Base-by-base conservation (phyloP, 2,888 invertebrate species). In the Dasysyrphus albostriatus region DNA sequence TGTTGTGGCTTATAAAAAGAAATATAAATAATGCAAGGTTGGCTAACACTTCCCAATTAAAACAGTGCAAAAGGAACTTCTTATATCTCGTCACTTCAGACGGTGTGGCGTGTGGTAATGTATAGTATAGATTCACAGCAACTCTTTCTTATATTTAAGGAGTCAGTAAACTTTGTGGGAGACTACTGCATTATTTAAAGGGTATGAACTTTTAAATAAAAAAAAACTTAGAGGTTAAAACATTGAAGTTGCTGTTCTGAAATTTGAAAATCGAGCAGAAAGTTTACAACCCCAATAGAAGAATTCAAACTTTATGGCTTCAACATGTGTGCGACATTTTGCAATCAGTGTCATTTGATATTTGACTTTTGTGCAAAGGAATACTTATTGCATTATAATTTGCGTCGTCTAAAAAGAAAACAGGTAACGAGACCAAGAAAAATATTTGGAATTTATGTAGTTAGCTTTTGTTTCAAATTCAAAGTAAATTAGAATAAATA, bases 131-230 rank as follows among this genome's bases (percentile, higher is more conserved):
- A 29, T 42, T 61, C 61, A 24, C 39, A 61, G 24, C 24, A n/a
- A 56, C 12, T 12, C 24, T 16, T 32, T 56, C 19, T 34, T 16
- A 61, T 42, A 14, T 42, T 14, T 5, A 14, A 61, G 42, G n/a
- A 61, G 61, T 61, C 61, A 61, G 24, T 42, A 42, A 61, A 61
- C 61, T 61, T 24, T 42, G 14, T 24, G 42, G 4, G 24, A 61
- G 24, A 42, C 39, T n/a, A 29, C 8, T 12, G 14, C n/a, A 42
- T 61, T 39, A 14, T 61, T 42, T 24, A 24, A 61, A 42, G 42
- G 14, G 24, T 29, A 42, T 61, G 61, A 61, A 61, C 24, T 61
- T 9, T 14, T 42, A 12, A 7, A 24, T 0, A 61, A 61, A 24
- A 61, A 8, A 14, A 24, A 61, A 42, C 14, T 3, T 42, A 14